Conservation (phyloP, 1,140 invertebrate genomes). For the Globodera ellingtonae region DNA sequence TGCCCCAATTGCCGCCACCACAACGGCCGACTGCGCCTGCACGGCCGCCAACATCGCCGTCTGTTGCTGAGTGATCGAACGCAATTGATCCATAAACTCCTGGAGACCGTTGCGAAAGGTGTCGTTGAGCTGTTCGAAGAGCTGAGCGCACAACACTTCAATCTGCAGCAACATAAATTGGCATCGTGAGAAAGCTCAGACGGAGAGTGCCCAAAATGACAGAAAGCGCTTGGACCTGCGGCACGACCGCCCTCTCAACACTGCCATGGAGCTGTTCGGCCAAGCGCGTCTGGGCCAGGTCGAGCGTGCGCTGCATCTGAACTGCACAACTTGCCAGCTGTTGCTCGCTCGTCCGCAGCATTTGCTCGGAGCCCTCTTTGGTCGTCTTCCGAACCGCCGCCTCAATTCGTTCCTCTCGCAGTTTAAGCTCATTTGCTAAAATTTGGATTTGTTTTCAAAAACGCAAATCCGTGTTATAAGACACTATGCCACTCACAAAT, state of each 20-base stretch:
- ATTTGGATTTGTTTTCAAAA: neutral
- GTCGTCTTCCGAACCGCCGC: slow-evolving; percentile 10
- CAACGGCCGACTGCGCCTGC: slow-evolving; percentile 1
- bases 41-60: neutral
- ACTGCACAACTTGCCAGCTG: slow-evolving; percentile 4
- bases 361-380: slow-evolving; percentile 15
- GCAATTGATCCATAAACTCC: slow-evolving; percentile 42
- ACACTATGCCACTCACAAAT: slow-evolving; percentile 30
- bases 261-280: slow-evolving; percentile 22
- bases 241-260: slow-evolving; percentile 17
- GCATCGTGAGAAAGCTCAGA: neutral
- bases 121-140: slow-evolving; percentile 48
- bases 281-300: slow-evolving; percentile 20
- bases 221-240: slow-evolving; percentile 9
- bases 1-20: slow-evolving; percentile 14
- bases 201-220: too few species aligned
- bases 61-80: slow-evolving; percentile 18
- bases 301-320: slow-evolving; percentile 18
- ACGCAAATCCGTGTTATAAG: too few species aligned
- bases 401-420: slow-evolving; percentile 43
- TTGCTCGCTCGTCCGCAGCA: slow-evolving; percentile 18
- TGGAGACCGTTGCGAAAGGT: slow-evolving; percentile 38
- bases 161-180: neutral
- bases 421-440: slow-evolving; percentile 36
- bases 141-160: slow-evolving; percentile 35